phyloP scores from a whole-genome alignment of 2,113 vertebrate species.

The Python bivittatus region DNA sequence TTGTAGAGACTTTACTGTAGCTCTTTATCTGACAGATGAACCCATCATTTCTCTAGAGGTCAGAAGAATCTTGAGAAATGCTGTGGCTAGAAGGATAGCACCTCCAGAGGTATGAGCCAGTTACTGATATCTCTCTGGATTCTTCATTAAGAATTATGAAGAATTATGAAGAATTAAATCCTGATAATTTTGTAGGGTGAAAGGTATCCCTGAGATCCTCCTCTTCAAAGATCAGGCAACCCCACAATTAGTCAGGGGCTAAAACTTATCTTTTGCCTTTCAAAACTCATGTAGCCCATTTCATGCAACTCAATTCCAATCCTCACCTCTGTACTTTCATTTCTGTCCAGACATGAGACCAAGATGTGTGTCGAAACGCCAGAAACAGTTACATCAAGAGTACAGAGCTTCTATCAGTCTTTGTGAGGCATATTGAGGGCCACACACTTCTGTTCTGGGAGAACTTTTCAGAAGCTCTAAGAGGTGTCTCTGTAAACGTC shows the following conservation, averaged over 20 bases:
- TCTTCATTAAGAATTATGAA: too few species aligned
- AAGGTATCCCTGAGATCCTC: not conserved
- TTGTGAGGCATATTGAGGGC: not conserved
- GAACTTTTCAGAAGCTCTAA: not conserved
- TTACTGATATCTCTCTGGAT: not conserved
- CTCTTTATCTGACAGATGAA: not conserved
- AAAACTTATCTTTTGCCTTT: not conserved
- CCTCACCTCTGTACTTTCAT: not conserved
- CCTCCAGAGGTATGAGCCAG: not conserved
- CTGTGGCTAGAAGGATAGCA: not conserved
- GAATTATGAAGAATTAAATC: not conserved
- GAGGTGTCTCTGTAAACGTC: not conserved
- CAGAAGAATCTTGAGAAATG: not conserved
- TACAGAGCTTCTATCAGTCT: not conserved
- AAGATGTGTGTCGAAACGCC: not conserved
- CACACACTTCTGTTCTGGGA: not conserved
- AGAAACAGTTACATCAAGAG: not conserved
- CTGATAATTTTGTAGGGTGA: not conserved
- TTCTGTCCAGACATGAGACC: not conserved
- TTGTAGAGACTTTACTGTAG: not conserved
- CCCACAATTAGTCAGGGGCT: not conserved
- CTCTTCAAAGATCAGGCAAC: not conserved
- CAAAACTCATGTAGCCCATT: not conserved
- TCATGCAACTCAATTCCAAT: not conserved
- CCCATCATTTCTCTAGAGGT: not conserved